Evolutionary conservation across 2,888 invertebrate species (phyloP), one percentile per base, ranked within the genome.

Genomic region (Athetis lepigone): DNA sequence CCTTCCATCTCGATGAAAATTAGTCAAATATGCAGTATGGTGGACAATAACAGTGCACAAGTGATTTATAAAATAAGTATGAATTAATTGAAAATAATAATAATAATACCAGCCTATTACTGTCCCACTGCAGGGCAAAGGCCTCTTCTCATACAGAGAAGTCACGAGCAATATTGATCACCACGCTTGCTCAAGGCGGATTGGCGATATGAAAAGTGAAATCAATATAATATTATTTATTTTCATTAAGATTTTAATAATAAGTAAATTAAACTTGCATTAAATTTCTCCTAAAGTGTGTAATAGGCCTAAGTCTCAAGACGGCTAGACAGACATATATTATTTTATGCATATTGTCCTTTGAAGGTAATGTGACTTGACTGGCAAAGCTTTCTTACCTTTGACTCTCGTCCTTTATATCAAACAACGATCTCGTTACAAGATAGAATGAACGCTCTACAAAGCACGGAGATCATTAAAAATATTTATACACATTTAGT

Each of bases 291-390:
- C 11, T 4, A 36, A 36, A 43, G 1, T 13, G 19, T 11, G 16
- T 19, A 33, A 36, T 27, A 33, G 16, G 16, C 57, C 39, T 40
- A 36, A 36, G 9, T n/a, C 18, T 40, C 8, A 5, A 25, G 13
- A 57, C 27, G 50, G 46, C 27, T 36, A 57, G 57, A 46, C 27
- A 23, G 7, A 21, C n/a, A 21, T 45, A 46, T 52, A 47, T 27
- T 56, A 36, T 40, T 27, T 40, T 51, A 23, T 47, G 51, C 46
- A 51, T 66, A 66, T 47, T 51, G 27, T 57, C 37, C 29, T 57
- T 65, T 66, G 37, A 66, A 37, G 25, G 11, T 27, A 57, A 50
- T 50, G 21, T 47, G 50, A 51, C 37, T 25, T 36, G 27, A 23
- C 33, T 40, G 36, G 33, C 13, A 45, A 46, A 58, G 3, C 2